These are phyloP conservation scores for Eilema caniola DNA, from an alignment of 2,888 invertebrate species.

Conservation along the genomic window DNA sequence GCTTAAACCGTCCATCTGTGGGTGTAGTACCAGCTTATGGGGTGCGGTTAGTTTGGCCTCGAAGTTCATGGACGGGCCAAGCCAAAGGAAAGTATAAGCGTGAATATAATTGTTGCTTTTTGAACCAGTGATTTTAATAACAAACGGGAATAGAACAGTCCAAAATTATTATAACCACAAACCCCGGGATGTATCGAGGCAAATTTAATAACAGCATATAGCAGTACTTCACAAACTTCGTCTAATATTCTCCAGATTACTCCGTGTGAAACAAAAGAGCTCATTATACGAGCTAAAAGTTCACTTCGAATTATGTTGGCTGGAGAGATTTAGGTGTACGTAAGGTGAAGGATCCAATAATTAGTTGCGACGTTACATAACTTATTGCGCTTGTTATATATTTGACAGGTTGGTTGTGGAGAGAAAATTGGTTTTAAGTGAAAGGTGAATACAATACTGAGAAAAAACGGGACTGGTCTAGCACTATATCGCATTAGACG, in stretches of 20 bases:
- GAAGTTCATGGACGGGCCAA: no score
- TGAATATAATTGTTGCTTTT: no score
- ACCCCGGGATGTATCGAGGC: background rate
- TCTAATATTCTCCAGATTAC: slow-evolving; percentile 2
- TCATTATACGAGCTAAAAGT: background rate
- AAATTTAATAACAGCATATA: background rate
- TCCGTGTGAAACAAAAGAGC: background rate
- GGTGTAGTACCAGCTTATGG: no score
- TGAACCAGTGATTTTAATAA: background rate
- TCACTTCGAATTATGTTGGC: background rate
- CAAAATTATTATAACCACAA: slow-evolving; percentile 2
- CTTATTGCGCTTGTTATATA: background rate
- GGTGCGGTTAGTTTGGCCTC: no score
- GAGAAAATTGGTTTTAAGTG: background rate
- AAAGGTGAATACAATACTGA: background rate
- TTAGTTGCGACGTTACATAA: slow-evolving; percentile 1
- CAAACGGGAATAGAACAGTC: background rate
- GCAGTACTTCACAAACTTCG: background rate
- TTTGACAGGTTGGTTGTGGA: background rate
- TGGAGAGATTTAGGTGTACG: background rate
- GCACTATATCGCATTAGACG: no score
- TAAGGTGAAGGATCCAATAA: background rate
- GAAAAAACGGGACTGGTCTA: no score
- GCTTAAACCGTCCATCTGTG: no score
- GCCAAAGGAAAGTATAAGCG: no score